These are phyloP conservation scores for Cydia fagiglandana DNA, from an alignment of 1,140 invertebrate species.

Conservation along the genomic window DNA sequence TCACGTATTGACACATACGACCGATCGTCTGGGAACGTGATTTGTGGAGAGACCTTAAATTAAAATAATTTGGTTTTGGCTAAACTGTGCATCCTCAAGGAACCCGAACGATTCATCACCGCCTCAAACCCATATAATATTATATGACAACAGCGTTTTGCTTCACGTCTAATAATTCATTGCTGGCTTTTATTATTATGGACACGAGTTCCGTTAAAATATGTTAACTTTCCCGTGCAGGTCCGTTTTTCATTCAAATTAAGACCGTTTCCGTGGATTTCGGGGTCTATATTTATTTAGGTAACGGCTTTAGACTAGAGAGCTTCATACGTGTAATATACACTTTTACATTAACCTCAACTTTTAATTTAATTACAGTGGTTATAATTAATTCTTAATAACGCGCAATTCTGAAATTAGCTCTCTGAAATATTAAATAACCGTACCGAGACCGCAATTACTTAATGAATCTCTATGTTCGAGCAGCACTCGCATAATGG, in stretches of 20 bases:
- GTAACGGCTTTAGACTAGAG: constrained; percentile 8
- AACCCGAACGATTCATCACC: constrained; percentile 9
- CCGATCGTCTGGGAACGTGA: neutral
- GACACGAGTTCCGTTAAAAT: constrained; percentile 18
- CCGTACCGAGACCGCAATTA: constrained; percentile 18
- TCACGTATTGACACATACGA: neutral
- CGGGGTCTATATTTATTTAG: neutral
- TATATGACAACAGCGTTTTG: constrained; percentile 14
- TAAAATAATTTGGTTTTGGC: neutral
- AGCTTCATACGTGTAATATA: constrained; percentile 9
- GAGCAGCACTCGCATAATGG: constrained; percentile 11
- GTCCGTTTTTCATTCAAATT: constrained; percentile 17
- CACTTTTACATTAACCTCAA: neutral
- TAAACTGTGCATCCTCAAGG: neutral
- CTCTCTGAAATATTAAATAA: constrained; percentile 28
- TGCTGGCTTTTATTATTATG: constrained; percentile 29
- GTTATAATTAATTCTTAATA: constrained; percentile 6
- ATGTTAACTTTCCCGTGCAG: constrained; percentile 4
- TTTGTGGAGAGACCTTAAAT: neutral
- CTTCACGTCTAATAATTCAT: neutral
- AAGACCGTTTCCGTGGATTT: neutral
- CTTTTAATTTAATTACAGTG: constrained; percentile 20
- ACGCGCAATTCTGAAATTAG: constrained; percentile 23
- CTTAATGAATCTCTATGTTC: constrained; percentile 22
- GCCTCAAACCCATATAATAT: constrained; percentile 14